Evolutionary conservation across 2,888 invertebrate genomes (phyloP), one percentile per base, ranked within the genome.

Genomic region (Cotesia congregata): DNA sequence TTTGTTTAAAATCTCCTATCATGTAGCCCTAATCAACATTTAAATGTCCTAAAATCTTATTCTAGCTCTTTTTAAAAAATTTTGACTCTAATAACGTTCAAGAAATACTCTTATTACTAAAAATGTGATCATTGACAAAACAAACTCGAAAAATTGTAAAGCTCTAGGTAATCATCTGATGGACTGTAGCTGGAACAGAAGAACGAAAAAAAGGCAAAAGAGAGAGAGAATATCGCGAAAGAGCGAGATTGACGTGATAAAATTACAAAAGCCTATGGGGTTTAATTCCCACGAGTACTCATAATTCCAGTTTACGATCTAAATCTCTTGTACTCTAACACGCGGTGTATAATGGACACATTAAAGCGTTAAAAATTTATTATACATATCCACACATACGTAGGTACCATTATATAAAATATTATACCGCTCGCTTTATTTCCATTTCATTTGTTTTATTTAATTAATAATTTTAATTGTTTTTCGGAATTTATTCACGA

Each of bases 291-390:
- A 79, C 77, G 39, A 79, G 80, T 87, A 87, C 84, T 86, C 85
- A 85, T 85, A 86, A 86, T 81, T 80, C 79, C 76, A 81, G 74
- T 87, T 87, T 86, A 86, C 84, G 84, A 85, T 80, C 82, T 81
- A 68, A 59, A 30, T 9, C 38, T 72, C 65, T 50, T 20, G n/a
- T 41, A 12, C 6, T 67, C 38, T 9, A 30, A 38, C 38, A 62
- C 7, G 62, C 62, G 15, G 17, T 65, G 7, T 65, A 30, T 65
- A 30, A 30, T 30, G 5, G 65, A 7, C 50, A 30, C 65, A 65
- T 65, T 7, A 12, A 65, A 20, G 50, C 50, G 50, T 50, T 12
- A 50, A 50, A 50, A 50, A 50, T 50, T 50, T 50, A 50, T 50
- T 50, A 50, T 50, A 30, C 30, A 50, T 50, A 50, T 12, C 12